Percentiles rank a stretch among this genome's conserved stretches.
phyloP scores from a whole-genome alignment of 1,140 invertebrate genomes.

The Harlomillsia oculata region DNA sequence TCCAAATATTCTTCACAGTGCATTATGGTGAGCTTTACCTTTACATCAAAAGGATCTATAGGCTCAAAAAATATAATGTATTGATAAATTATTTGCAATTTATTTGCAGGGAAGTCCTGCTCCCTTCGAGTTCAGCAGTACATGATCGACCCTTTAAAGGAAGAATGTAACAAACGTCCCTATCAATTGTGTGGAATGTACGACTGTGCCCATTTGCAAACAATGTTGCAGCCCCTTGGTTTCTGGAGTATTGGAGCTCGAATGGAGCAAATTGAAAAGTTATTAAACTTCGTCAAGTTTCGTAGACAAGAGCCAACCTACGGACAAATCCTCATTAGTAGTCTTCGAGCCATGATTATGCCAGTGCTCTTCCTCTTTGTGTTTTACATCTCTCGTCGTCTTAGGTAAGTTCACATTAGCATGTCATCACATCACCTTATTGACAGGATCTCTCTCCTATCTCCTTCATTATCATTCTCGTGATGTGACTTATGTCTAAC shows the following conservation, averaged over 20 bases:
- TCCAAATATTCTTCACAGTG: conserved; percentile 21
- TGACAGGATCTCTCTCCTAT: too few relatives aligned
- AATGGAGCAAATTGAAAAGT: conserved; percentile 15
- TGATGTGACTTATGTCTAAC: too few relatives aligned
- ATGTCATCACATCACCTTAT: not conserved
- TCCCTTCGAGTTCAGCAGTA: conserved; percentile 20
- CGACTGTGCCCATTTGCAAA: conserved; percentile 6
- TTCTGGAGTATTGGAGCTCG: conserved; percentile 9
- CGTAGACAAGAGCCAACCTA: conserved; percentile 8
- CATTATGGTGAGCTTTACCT: not conserved
- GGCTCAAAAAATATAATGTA: not conserved
- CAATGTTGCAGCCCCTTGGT: conserved; percentile 11
- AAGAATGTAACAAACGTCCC: conserved; percentile 5
- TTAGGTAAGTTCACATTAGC: conserved; percentile 1
- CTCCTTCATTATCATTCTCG: too few relatives aligned
- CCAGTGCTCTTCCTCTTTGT: conserved; percentile 18
- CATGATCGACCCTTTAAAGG: conserved; percentile 5
- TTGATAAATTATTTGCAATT: not conserved
- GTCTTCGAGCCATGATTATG: conserved; percentile 18
- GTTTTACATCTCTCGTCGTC: conserved; percentile 19
- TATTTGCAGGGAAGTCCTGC: conserved; percentile 1
- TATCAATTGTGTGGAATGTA: conserved; percentile 16
- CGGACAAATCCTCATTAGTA: conserved; percentile 5
- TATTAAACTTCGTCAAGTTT: conserved; percentile 5
- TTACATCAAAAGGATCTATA: too few relatives aligned